These are phyloP conservation scores for Chelonus insularis DNA, from an alignment of 1,140 invertebrate species.

Conservation along the genomic window DNA sequence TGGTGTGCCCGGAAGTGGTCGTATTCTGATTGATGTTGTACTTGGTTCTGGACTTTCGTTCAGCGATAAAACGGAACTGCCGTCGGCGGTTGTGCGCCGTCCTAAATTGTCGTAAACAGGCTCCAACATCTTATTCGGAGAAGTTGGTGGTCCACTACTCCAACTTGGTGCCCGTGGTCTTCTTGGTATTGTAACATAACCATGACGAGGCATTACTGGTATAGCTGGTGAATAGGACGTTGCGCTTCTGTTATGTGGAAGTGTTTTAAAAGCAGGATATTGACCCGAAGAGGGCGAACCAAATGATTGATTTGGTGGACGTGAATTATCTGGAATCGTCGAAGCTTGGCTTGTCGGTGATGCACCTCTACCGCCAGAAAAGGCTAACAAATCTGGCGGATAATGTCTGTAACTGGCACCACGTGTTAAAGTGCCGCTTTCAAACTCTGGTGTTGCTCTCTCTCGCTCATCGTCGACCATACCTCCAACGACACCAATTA, in stretches of 20 bases:
- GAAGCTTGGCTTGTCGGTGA: slow-evolving; percentile 70
- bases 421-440: slow-evolving; percentile 53
- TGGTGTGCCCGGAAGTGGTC: slow-evolving; percentile 63
- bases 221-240: slow-evolving; percentile 66
- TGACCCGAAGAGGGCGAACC: slow-evolving; percentile 41
- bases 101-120: slow-evolving; percentile 85
- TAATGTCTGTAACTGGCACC: slow-evolving; percentile 63
- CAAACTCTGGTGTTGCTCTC: slow-evolving; percentile 36
- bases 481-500: slow-evolving; percentile 34
- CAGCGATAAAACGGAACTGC: slow-evolving; percentile 76
- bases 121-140: slow-evolving; percentile 63
- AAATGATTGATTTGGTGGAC: slow-evolving; percentile 57
- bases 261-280: slow-evolving; percentile 65
- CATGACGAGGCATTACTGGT: slow-evolving; percentile 69
- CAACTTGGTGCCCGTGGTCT: slow-evolving; percentile 80
- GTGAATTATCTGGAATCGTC: slow-evolving; percentile 70
- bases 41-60: slow-evolving; percentile 63
- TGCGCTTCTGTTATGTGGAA: slow-evolving; percentile 72
- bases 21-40: slow-evolving; percentile 52
- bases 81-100: slow-evolving; percentile 79
- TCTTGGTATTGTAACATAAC: slow-evolving; percentile 83
- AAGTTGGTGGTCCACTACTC: slow-evolving; percentile 67
- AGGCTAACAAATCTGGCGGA: slow-evolving; percentile 81
- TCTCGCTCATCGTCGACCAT: slow-evolving; percentile 25
- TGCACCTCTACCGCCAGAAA: slow-evolving; percentile 65